These are phyloP conservation scores for Ptychoptera albimana DNA, from an alignment of 2,888 invertebrate species.

Conservation along the genomic window DNA sequence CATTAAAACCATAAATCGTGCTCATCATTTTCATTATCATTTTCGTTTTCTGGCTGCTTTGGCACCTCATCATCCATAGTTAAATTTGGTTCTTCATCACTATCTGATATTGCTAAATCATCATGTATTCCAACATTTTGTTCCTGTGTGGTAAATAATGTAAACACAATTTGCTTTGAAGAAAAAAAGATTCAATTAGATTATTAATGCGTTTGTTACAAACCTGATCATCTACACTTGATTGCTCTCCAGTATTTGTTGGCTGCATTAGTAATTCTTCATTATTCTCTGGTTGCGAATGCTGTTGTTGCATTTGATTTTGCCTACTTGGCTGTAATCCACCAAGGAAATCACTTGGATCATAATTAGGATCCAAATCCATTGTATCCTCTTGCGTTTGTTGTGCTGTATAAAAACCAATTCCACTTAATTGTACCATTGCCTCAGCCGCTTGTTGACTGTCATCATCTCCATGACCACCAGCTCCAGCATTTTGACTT, in stretches of 20 bases:
- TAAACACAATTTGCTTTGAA: conserved; percentile 7
- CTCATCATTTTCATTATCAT: conserved; percentile 9
- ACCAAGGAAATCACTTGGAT: conserved; percentile 66
- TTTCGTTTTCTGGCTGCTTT: conserved; percentile 8
- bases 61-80: conserved; percentile 12
- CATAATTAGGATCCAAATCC: conserved; percentile 68
- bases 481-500: no score
- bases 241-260: conserved; percentile 6
- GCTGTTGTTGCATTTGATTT: conserved; percentile 7
- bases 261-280: conserved; percentile 8
- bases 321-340: conserved; percentile 29
- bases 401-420: conserved; percentile 42
- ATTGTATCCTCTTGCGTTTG: conserved; percentile 43
- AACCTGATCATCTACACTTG: not conserved
- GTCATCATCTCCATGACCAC: conserved; percentile 35
- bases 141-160: conserved; percentile 9
- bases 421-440: conserved; percentile 54
- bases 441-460: conserved; percentile 61
- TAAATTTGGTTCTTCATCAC: conserved; percentile 44
- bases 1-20: conserved; percentile 13
- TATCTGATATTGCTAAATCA: conserved; percentile 62
- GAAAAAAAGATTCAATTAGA: not conserved
- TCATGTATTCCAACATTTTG: conserved; percentile 46
- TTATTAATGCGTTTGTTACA: not conserved
- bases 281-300: conserved; percentile 1